Base-by-base conservation (phyloP, 2,797 vertebrate genomes). In the Micropoecilia bifurca region DNA sequence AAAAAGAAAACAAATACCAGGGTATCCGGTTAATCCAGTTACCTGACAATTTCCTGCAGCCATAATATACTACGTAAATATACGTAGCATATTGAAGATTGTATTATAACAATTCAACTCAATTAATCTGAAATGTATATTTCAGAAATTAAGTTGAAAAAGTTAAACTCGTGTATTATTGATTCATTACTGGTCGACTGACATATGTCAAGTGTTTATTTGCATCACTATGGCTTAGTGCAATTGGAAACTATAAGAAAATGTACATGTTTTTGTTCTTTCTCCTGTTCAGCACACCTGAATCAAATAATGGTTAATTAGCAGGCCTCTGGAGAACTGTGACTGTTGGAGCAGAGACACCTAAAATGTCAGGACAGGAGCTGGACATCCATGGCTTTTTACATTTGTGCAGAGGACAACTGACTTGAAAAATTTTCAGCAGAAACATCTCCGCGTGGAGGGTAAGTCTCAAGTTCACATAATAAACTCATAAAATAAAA, bases 21-120 rank as follows among this genome's bases (percentile, higher is more conserved):
- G 6, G 10, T 1, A 18, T 57, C 77, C 28, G 20, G 83, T 50
- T 36, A 46, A 43, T 73, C 90, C 43, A 2, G 74, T 83, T 79
- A 45, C 47, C 7, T 63, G 33, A 69, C 25, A 4, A 6, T 20
- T 47, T 39, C n/a, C 41, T 43, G 9, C 4, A 72, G 14, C n/a
- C 61, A 39, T 33, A 9, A 22, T 39, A 39, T 36, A 8, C 16
- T 39, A 20, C 61, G 7, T 63, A 33, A 7, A 33, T 33, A 13
- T 41, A 41, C 41, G 41, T 45, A 45, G 43, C 43, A 45, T 45
- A 20, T 48, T 45, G 43, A 48, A 20, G 16, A 48, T 48, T 48
- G 1, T 20, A 48, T 48, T 48, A 20, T 48, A 48, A 20, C 18
- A 48, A 20, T 48, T 30, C n/a, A 59, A 59, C 55, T 59, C n/a